Evolutionary conservation across 2,113 vertebrate genomes (phyloP).

Genomic region (Melierax canorus): DNA sequence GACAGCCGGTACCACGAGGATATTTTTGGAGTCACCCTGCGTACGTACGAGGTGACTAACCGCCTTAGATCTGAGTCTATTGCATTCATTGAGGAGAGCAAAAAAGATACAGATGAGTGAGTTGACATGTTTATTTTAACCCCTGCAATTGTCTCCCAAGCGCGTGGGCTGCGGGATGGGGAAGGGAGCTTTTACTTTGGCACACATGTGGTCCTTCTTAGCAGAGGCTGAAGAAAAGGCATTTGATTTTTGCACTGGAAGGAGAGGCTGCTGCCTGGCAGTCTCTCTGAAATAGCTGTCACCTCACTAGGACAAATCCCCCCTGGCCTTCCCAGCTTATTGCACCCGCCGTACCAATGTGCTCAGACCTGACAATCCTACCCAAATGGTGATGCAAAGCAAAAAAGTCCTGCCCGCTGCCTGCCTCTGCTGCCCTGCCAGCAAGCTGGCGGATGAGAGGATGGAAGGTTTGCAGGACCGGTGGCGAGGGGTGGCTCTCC

Average conservation of each 20-base stretch:
- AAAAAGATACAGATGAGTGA: conserved; percentile 96
- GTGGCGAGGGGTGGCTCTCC: not conserved
- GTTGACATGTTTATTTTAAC: conserved; percentile 32
- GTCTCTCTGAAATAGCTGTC: not conserved
- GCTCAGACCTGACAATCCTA: not conserved
- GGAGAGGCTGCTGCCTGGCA: not conserved
- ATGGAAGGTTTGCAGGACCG: not conserved
- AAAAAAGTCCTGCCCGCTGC: not conserved
- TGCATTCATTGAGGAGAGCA: conserved; percentile 96
- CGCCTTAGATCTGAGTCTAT: conserved; percentile 97
- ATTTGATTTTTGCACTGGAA: not conserved
- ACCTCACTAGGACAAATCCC: not conserved
- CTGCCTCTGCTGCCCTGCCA: not conserved
- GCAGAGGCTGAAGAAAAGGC: not conserved
- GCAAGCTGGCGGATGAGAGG: rapidly evolving
- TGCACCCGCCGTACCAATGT: rapidly evolving
- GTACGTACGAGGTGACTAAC: conserved; percentile 98
- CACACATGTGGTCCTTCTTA: not conserved
- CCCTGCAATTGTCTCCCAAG: not conserved
- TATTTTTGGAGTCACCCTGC: conserved; percentile 96
- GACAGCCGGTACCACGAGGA: conserved; percentile 97
- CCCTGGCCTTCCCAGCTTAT: not conserved
- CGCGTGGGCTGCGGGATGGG: not conserved
- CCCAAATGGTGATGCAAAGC: not conserved
- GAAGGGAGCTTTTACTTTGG: not conserved